Base-by-base conservation (phyloP, 2,797 vertebrate genomes). In the Amblyraja radiata region DNA sequence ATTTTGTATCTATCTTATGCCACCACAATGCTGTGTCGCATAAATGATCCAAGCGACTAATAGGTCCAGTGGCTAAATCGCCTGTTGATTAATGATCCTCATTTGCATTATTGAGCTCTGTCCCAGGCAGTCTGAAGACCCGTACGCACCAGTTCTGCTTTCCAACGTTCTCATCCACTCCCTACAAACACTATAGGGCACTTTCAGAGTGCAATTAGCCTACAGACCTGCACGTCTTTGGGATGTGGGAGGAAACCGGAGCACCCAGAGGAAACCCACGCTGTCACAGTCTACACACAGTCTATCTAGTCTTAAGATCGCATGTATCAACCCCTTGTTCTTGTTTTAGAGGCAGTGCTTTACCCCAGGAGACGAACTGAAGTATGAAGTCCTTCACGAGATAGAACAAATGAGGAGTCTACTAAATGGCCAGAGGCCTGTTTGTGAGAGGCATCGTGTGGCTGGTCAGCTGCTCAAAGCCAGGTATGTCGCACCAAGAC, bases 391-490 rank as follows among this genome's bases (percentile, higher is more conserved):
- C 90, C 68, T 91, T 6, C 28, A 10, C 7, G 90, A 76, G 76
- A 23, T 73, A 0, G 36, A 92, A 39, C 71, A 28, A 16, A 74
- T 92, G 39, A 58, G 46, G 71, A 92, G 76, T 4, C 90, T 92
- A 46, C 68, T 46, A 71, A 92, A 90, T 28, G 36, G 46, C 1
- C 11, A 54, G 90, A 74, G 6, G 46, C 71, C 90, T 76, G 9
- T 76, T 73, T n/a, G 13, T 46, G 73, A 39, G 28, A 71, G 14
- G 39, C 36, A 0, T 36, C 6, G 54, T 7, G 39, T 54, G 32
- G 73, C 36, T 14, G 90, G 90, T 28, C 71, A 76, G 71, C 71
- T 92, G 39, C 90, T 74, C 7, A 91, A 91, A 91, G 88, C 68
- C 88, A 91, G 88, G 88, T 91, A 91, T 32, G 13, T 32, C 36